Base-by-base conservation (phyloP, 2,113 vertebrate genomes). In the Petrocephalus microphthalmus region DNA sequence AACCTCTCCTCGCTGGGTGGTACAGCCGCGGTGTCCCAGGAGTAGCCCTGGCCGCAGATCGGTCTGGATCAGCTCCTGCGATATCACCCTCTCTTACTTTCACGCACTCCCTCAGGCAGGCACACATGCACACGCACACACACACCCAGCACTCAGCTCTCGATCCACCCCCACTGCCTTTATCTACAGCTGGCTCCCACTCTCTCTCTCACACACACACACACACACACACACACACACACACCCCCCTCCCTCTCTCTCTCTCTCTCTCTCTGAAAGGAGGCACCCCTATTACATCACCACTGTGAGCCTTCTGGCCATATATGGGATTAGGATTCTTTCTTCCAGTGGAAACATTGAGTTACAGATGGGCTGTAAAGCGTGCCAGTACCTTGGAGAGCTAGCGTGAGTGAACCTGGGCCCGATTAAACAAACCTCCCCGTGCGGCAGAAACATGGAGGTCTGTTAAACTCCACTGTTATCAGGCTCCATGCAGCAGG, bases 251-350 rank as follows among this genome's bases (percentile, higher is more conserved):
- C 84, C 87, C 88, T 86, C 88, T 81, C 13, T 78, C 87, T 91
- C 88, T 92, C 86, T 89, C 88, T 85, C 88, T 82, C 11, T 67
- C 83, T 91, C 88, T 92, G 83, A 92, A 88, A 91, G 85, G 85
- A 89, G 89, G 92, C 37, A 25, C 51, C 13, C 42, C 54, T 83
- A 25, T 95, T 92, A 95, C 94, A 92, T 95, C 94, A 95, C 93
- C 88, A 88, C 29, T 91, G 52, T 91, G 92, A 92, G 93, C 92
- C 92, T 88, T 29, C 89, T 90, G 90, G 45, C 93, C 92, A 87
- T 93, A 93, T 92, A 94, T 90, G 93, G 93, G 85, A 89, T 15
- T 81, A 71, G 88, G 83, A 83, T 57, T 85, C 87, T 47, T 88
- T 29, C 29, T 86, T 87, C 84, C 81, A 52, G 74, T 89, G 78